These are phyloP conservation scores for Caenorhabditis sp. DNA, from an alignment of 2,888 invertebrate species.

Conservation along the genomic window DNA sequence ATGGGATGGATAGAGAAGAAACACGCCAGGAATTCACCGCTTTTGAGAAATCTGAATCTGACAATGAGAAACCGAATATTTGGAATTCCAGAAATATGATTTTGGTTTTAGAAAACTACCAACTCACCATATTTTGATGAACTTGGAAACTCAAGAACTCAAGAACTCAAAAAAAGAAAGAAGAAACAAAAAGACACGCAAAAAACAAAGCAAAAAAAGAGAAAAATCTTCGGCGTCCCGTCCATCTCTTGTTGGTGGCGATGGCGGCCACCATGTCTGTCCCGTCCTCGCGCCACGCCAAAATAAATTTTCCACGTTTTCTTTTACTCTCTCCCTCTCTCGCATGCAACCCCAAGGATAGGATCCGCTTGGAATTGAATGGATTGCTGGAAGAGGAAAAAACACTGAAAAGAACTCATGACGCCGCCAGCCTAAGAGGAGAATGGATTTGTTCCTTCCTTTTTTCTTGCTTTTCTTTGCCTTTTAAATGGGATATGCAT, in stretches of 20 bases:
- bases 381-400: conserved; percentile 8
- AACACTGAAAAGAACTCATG: background rate
- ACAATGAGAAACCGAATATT: too few relatives aligned
- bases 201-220: too few relatives aligned
- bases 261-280: conserved; percentile 9
- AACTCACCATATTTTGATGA: background rate
- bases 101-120: too few relatives aligned
- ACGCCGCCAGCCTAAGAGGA: background rate
- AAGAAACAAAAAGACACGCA: background rate
- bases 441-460: conserved; percentile 3
- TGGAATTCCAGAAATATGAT: too few relatives aligned
- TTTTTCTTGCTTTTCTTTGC: conserved; percentile 3
- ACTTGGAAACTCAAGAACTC: background rate
- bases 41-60: too few relatives aligned
- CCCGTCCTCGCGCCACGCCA: too few relatives aligned
- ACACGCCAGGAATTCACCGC: too few relatives aligned
- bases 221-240: background rate
- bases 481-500: conserved; percentile 1
- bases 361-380: conserved; percentile 18
- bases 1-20: too few relatives aligned
- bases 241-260: background rate
- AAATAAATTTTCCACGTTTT: conserved; percentile 35
- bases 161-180: background rate
- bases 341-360: conserved; percentile 44
- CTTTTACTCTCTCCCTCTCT: background rate